Conservation (phyloP, 2,797 vertebrate species). For the Tangara arthus region DNA sequence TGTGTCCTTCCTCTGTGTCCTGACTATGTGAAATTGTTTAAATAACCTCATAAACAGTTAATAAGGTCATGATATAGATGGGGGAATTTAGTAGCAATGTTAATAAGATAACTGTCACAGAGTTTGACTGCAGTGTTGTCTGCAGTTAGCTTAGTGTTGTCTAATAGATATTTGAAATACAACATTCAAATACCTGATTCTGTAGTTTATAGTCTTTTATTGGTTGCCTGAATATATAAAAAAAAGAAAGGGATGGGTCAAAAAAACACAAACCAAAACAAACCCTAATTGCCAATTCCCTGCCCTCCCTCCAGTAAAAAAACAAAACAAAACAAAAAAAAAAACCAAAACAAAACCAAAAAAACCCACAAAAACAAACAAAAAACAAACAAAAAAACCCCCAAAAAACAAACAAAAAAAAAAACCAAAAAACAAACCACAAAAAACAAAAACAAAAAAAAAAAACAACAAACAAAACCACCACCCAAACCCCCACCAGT, state of each 20-base stretch:
- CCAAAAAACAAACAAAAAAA: neutral
- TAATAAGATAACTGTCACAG: neutral
- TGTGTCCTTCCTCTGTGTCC: constrained; percentile 13
- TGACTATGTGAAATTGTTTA: constrained; percentile 20
- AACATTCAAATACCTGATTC: neutral
- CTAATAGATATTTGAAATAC: neutral
- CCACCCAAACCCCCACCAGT: neutral
- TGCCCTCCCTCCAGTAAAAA: rapidly evolving
- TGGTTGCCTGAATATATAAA: neutral
- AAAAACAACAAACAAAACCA: too few relatives aligned
- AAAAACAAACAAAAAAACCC: too few relatives aligned
- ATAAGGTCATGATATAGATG: neutral
- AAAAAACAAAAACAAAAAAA: too few relatives aligned
- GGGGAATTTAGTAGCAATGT: neutral
- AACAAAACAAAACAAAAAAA: neutral
- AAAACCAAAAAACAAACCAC: too few relatives aligned
- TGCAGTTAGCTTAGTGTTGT: neutral
- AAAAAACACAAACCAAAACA: neutral
- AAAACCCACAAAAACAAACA: too few relatives aligned
- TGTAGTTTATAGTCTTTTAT: neutral
- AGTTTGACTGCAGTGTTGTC: neutral
- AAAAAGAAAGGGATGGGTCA: rapidly evolving
- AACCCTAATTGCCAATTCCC: neutral
- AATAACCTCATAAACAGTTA: constrained; percentile 4
- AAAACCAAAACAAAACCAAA: too few relatives aligned